Evolutionary conservation across 1,140 invertebrate species (phyloP).

Genomic region (Helicoverpa armigera): DNA sequence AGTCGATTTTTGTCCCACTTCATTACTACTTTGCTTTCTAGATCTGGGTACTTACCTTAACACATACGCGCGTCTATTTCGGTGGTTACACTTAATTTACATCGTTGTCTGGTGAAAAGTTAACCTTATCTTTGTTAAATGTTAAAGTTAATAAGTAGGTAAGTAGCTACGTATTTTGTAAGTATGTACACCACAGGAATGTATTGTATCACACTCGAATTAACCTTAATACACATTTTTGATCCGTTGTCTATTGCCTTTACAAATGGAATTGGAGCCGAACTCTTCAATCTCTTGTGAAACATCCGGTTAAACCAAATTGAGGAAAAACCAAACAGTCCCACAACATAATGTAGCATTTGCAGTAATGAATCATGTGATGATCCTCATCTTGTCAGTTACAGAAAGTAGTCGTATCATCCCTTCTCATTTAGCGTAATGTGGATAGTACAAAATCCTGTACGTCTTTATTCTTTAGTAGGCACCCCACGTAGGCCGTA

Average conservation of each 20-base stretch:
- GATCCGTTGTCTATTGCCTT: not conserved
- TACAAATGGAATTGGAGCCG: not conserved
- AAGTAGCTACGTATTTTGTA: too few relatives aligned
- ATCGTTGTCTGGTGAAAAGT: too few relatives aligned
- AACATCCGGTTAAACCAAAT: not conserved
- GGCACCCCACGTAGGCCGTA: constrained; percentile 51
- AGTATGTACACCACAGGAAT: too few relatives aligned
- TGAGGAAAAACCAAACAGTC: not conserved
- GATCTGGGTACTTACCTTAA: not conserved
- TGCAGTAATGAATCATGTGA: constrained; percentile 46
- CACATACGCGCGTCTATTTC: too few relatives aligned
- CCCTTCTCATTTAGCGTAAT: constrained; percentile 50
- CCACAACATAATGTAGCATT: constrained; percentile 22
- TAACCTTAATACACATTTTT: not conserved
- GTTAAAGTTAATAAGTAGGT: too few relatives aligned
- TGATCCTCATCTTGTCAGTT: constrained; percentile 48
- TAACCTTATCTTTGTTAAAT: too few relatives aligned
- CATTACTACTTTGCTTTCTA: not conserved
- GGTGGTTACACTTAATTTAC: too few relatives aligned
- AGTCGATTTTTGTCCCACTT: not conserved
- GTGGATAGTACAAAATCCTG: constrained; percentile 50
- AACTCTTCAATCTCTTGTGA: not conserved
- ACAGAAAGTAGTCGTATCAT: constrained; percentile 50
- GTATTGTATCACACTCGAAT: too few relatives aligned
- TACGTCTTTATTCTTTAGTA: constrained; percentile 52